Base-by-base conservation (phyloP, 1,140 invertebrate genomes). In the Drosophila willistoni region DNA sequence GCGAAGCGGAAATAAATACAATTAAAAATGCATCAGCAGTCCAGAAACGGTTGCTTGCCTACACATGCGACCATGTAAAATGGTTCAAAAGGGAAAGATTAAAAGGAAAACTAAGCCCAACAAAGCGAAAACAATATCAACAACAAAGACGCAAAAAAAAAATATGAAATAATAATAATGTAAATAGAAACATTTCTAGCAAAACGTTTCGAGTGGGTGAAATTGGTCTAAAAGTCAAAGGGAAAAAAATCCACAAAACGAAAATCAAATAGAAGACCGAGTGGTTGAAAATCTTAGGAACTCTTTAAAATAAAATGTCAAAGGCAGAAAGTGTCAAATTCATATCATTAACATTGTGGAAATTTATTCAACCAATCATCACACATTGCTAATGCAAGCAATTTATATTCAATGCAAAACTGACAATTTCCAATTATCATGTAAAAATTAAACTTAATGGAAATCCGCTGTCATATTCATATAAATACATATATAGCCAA, bases 21-120 rank as follows among this genome's bases (percentile, higher is more conserved):
- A 89, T 89, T 89, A 89, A 90, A 89, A 89, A 89, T 71, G 84
- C 84, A 89, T 90, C 84, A 89, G 85, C 68, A 77, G 72, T 63
- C 14, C 44, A 51, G 17, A 74, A 74, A 73, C 55, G 64, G 60
- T 41, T 51, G 42, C 36, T 3, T 19, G 44, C 44, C 7, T 47
- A 59, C 62, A 68, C 55, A 78, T 64, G 59, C 60, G 59, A 39
- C 7, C 60, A 47, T n/a, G 29, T n/a, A 1, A 42, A 51, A 29
- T 19, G 22, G 6, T 39, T 62, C 19, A 63, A 63, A 41, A 33
- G 51, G 19, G 61, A 42, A 3, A 0, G 4, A 12, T 22, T 12
- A 54, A 57, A 13, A 36, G 10, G n/a, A 33, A 47, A 22, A 68
- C 63, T 39, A 39, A 63, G 62, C 51, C 63, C 77, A 62, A 63